Conservation (phyloP, 2,113 vertebrate genomes). For the Cephalopholis sonnerati region DNA sequence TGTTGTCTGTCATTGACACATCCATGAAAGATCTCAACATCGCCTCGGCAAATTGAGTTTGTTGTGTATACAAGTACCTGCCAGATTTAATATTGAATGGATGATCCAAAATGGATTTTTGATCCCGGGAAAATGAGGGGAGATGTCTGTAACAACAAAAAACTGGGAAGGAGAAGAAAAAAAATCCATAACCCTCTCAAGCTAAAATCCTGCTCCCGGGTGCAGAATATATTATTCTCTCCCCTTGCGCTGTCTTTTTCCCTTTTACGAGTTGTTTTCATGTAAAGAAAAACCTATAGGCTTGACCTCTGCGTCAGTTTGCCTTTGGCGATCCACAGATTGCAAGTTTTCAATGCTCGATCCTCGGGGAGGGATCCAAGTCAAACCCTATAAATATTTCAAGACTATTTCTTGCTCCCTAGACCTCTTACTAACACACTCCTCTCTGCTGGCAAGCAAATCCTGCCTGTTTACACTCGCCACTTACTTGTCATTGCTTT, state of each 20-base stretch:
- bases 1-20: slow-evolving; percentile 81
- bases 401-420: slow-evolving; percentile 80
- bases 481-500: slow-evolving; percentile 69
- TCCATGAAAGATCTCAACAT: slow-evolving; percentile 87
- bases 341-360: slow-evolving; percentile 86
- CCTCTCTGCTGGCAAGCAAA: slow-evolving; percentile 64
- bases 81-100: slow-evolving; percentile 89
- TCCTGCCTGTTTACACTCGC: slow-evolving; percentile 69
- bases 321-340: slow-evolving; percentile 88
- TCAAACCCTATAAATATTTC: slow-evolving; percentile 93
- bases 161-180: slow-evolving; percentile 51
- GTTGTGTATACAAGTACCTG: slow-evolving; percentile 89
- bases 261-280: slow-evolving; percentile 88
- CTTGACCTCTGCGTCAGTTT: slow-evolving; percentile 86
- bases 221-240: slow-evolving; percentile 85
- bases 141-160: slow-evolving; percentile 84
- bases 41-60: slow-evolving; percentile 87
- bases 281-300: slow-evolving; percentile 91
- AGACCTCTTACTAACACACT: slow-evolving; percentile 76
- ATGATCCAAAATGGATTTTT: slow-evolving; percentile 87
- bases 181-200: slow-evolving; percentile 86
- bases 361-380: slow-evolving; percentile 87
- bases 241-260: slow-evolving; percentile 60
- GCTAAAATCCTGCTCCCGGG: slow-evolving; percentile 78
- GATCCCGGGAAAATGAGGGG: slow-evolving; percentile 88